phyloP scores from a whole-genome alignment of 2,113 vertebrate species.

The Hystrix brachyura region DNA sequence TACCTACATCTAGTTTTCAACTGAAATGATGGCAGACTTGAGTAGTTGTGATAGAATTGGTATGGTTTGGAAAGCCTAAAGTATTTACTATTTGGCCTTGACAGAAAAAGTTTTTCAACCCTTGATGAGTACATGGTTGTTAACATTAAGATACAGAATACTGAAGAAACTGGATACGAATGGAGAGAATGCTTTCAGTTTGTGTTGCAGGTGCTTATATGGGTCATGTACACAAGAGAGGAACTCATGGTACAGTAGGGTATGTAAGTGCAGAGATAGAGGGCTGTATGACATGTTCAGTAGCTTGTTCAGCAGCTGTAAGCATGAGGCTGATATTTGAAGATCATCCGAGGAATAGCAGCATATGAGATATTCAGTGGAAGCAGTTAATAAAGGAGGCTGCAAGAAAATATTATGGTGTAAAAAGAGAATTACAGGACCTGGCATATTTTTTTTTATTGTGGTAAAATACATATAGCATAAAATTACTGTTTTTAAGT shows the following conservation, averaged over 20 bases:
- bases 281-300: not conserved
- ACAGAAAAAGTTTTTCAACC: not conserved
- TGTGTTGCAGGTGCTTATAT: not conserved
- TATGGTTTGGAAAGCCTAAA: not conserved
- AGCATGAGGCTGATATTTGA: not conserved
- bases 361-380: not conserved
- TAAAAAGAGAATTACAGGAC: not conserved
- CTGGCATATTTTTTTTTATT: not conserved
- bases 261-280: not conserved
- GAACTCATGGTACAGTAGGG: not conserved
- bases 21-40: not conserved
- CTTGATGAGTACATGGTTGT: not conserved
- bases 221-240: not conserved
- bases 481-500: not conserved
- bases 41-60: not conserved
- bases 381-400: not conserved
- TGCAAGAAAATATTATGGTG: not conserved
- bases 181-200: not conserved
- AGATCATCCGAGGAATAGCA: not conserved
- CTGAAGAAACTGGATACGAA: not conserved
- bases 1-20: not conserved
- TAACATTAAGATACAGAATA: not conserved
- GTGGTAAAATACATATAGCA: not conserved
- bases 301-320: not conserved
- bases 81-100: not conserved